Base-by-base conservation (phyloP, 2,113 vertebrate species). In the Dendropsophus ebraccatus region DNA sequence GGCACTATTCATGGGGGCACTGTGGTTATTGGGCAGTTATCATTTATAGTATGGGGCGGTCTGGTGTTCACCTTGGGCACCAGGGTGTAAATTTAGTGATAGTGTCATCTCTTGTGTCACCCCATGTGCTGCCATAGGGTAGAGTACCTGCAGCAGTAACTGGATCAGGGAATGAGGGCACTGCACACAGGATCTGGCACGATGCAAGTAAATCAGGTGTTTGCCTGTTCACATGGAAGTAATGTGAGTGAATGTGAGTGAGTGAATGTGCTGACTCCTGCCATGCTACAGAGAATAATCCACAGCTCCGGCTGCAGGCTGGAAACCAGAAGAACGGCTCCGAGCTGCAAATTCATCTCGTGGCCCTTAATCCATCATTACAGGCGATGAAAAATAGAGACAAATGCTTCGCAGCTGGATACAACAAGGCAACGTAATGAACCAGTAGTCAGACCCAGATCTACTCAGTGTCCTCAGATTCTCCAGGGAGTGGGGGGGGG, bases 311-410 rank as follows among this genome's bases (percentile, higher is more conserved):
- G 41, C 41, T 75, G 37, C 23, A 10, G 72, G 21, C n/a, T 28
- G 45, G 45, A 47, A 16, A 75, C 19, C 72, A 49, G n/a, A 47
- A 75, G 21, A 75, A 75, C n/a, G 10, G 73, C 45, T 28, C 25
- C 6, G 13, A 76, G 73, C 45, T 16, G n/a, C n/a, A 50, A 49
- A 50, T 76, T 19, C 45, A 76, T 17, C 25, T 12, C 45, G 14
- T 25, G 10, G 45, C 73, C 45, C 45, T 50, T 76, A 76, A 28
- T 76, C 30, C 45, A 50, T 76, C 45, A 45, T 75, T 47, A 76
- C 73, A 50, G 73, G 47, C 12, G 23, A 16, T 28, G 47, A 14
- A 76, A 50, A 76, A 50, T 50, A 1, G 45, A 25, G 47, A 49
- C 73, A 76, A 73, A 45, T 45, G 37, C 50, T 76, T 30, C 17